Conservation (phyloP, 37 sponge, comb jelly and placozoan genomes). For the Geodia barretti region DNA sequence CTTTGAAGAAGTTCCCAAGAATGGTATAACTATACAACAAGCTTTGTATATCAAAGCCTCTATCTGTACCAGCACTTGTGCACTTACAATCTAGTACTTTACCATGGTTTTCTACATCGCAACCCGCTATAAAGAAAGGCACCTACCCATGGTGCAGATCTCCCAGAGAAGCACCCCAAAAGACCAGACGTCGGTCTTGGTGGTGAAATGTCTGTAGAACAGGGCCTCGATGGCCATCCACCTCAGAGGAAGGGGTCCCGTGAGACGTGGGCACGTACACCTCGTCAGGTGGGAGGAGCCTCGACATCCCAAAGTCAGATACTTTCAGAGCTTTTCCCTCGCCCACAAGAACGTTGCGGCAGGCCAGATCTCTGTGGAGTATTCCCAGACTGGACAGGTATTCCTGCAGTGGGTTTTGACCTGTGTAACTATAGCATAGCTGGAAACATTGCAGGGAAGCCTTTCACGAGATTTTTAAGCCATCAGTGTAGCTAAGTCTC, state of each 20-base stretch:
- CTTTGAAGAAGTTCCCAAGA: too few species aligned
- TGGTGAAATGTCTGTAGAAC: conserved; percentile 58
- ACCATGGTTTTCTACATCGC: too few species aligned
- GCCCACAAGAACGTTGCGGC: conserved; percentile 79
- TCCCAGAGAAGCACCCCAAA: conserved; percentile 79
- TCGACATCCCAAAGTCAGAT: conserved; percentile 78
- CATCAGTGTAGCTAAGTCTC: too few species aligned
- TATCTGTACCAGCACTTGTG: too few species aligned
- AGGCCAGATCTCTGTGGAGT: conserved; percentile 81
- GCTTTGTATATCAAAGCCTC: too few species aligned
- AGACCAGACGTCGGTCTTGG: conserved; percentile 74
- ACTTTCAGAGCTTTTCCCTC: conserved; percentile 72
- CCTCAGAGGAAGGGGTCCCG: conserved; percentile 62
- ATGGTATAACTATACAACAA: too few species aligned
- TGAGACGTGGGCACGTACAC: conserved; percentile 61
- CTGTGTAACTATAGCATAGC: too few species aligned
- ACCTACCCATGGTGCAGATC: conserved; percentile 69
- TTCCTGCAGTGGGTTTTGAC: conserved; percentile 57
- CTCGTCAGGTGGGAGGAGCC: conserved; percentile 40
- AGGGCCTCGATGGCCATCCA: conserved; percentile 84
- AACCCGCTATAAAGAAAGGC: background rate
- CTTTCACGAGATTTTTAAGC: too few species aligned
- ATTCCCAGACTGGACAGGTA: conserved; percentile 52
- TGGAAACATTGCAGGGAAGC: too few species aligned
- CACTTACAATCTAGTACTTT: too few species aligned